Base-by-base conservation (phyloP, 2,888 invertebrate species). In the Criorhina ranunculi region DNA sequence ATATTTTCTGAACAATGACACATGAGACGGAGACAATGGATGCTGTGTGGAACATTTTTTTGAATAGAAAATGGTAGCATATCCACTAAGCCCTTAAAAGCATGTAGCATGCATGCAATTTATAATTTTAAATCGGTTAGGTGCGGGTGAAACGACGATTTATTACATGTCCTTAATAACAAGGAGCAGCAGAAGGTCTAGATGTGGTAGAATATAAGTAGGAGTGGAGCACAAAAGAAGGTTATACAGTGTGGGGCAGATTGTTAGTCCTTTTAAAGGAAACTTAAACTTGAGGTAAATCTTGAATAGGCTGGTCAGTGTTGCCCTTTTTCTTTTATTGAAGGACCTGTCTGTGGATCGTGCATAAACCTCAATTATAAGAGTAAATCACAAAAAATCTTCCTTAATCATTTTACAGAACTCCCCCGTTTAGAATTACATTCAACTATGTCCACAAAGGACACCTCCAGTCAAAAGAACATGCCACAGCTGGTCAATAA, bases 71-170 rank as follows among this genome's bases (percentile, higher is more conserved):
- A 64, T 76, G 49, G 76, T 42, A 70, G 24, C 4, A 24, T 1
- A 24, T 1, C 64, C 19, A 66, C 42, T 24, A 72, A 82, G 77
- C 66, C 76, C 53, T 77, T 77, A 64, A 76, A 66, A 51, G 46
- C 55, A 67, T 60, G 67, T 33, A 66, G 31, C 72, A 66, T 77
- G 82, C 53, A 77, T 77, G 77, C 60, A 67, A 82, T 82, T 82
- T 82, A 82, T 82, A 66, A 82, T 51, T 72, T 77, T 82, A 72
- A 76, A 76, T 76, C 70, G 76, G 69, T 76, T 64, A 57, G 81
- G 69, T 76, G 66, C 33, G 53, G 73, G 60, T 15, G 37, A 60
- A 62, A 62, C 75, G 29, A 75, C 31, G 55, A 81, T 81, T 75
- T 81, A 81, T 62, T 62, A 57, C 44, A 29, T 37, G 67, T 62